Evolutionary conservation across 2,888 invertebrate genomes (phyloP), one percentile per base, ranked within the genome.

Genomic region (Drosophila dives): DNA sequence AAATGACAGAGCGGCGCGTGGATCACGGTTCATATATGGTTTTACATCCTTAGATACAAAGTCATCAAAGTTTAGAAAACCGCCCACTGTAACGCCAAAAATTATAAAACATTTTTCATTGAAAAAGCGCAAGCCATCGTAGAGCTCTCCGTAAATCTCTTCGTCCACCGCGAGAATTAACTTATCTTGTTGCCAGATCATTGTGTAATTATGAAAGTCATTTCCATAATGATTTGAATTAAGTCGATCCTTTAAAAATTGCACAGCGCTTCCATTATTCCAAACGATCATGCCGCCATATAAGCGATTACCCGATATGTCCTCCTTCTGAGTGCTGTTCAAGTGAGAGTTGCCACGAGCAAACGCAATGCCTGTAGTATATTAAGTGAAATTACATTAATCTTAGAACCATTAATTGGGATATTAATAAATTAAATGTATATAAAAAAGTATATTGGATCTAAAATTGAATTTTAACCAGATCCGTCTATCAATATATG

Each of bases 21-120:
- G 95, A 12, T 95, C 95, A 0, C 91, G 90, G 91, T 97, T 97
- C 32, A 71, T 93, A 96, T 97, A 98, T 0, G 97, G 97, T 91
- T 97, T 98, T 0, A 67, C 76, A 42, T 80, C 75, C 8, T 51
- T 63, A 6, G 48, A 26, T 36, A 77, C 40, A 7, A 69, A 42
- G 10, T 83, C 83, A 1, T 97, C 96, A 90, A 97, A 97, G 89
- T 95, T 95, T 36, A 95, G 94, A 17, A 95, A 92, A 0, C 97
- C 97, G 0, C 97, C 97, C 51, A 96, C 97, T 38, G 96, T 96
- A 8, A 98, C 93, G 0, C 97, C 97, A 68, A 98, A 89, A 2
- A 96, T 94, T 12, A 98, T 92, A 92, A 96, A 96, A 94, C 97
- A 97, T 96, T 96, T 84, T 58, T 88, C 84, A 26, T 81, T 61